phyloP scores from a whole-genome alignment of 2,888 invertebrate genomes.

The Smittia sp. region DNA sequence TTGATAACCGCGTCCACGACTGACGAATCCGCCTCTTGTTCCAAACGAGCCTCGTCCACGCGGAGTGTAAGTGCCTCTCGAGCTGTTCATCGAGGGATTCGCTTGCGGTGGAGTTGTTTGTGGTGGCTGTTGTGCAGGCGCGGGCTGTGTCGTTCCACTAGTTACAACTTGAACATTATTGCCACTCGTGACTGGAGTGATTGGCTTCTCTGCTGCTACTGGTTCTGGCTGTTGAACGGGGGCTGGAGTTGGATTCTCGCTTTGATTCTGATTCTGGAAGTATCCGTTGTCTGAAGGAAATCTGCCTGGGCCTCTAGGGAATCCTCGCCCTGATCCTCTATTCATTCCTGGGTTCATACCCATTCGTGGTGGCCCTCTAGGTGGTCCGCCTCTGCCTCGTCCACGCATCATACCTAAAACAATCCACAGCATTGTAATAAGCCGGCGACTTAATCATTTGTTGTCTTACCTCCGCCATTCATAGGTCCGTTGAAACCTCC shows the following conservation, averaged over 20 bases:
- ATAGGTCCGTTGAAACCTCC: slow-evolving; percentile 37
- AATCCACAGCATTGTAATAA: not conserved
- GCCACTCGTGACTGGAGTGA: not conserved
- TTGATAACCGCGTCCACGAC: not conserved
- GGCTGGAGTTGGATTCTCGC: not conserved
- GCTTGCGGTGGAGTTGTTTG: not conserved
- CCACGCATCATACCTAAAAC: slow-evolving; percentile 17
- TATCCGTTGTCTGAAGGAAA: not conserved
- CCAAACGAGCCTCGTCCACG: not conserved
- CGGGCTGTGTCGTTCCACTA: not conserved
- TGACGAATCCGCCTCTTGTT: not conserved
- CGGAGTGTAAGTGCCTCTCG: not conserved
- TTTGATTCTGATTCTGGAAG: slow-evolving; percentile 1
- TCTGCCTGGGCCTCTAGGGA: not conserved
- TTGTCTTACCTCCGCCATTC: not conserved
- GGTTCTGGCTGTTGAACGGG: not conserved
- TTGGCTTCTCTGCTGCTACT: not conserved
- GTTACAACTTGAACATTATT: slow-evolving; percentile 32
- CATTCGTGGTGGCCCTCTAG: slow-evolving; percentile 25
- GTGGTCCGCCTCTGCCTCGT: not conserved
- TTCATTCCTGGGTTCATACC: slow-evolving; percentile 8
- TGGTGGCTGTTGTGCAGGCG: not conserved
- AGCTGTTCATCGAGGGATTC: slow-evolving; percentile 3
- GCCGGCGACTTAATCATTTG: not conserved
- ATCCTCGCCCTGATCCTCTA: not conserved